Evolutionary conservation across 2,888 invertebrate species (phyloP).

Genomic region (Melieria crassipennis): DNA sequence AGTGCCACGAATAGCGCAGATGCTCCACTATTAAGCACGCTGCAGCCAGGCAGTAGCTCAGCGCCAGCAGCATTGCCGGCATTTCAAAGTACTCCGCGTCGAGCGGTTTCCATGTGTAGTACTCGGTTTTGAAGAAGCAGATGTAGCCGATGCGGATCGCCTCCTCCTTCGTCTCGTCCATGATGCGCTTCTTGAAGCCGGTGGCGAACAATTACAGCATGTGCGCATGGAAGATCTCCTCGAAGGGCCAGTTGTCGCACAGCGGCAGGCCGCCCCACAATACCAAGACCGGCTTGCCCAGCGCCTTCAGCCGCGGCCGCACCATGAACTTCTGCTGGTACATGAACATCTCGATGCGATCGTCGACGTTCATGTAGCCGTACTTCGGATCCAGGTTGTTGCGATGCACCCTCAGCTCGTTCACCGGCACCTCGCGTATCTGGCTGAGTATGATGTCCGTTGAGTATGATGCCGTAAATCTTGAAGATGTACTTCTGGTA

Average conservation of each 20-base stretch:
- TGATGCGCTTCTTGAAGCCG: conserved; percentile 29
- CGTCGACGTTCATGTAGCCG: conserved; percentile 31
- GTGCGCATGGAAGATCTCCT: conserved; percentile 32
- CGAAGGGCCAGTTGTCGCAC: conserved; percentile 40
- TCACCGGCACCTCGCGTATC: background rate
- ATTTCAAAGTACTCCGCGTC: conserved; percentile 30
- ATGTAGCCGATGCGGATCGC: conserved; percentile 40
- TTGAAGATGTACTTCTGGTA: conserved; percentile 3
- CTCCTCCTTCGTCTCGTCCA: conserved; percentile 30
- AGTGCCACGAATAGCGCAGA: too few relatives aligned
- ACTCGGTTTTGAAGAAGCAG: conserved; percentile 21
- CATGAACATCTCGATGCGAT: conserved; percentile 42
- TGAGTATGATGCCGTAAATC: conserved; percentile 11
- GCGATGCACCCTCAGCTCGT: conserved; percentile 17
- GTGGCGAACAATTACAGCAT: conserved; percentile 23
- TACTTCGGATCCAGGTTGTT: conserved; percentile 32
- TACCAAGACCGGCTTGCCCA: conserved; percentile 32
- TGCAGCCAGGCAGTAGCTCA: background rate
- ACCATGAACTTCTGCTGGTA: conserved; percentile 45
- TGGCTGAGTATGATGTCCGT: background rate
- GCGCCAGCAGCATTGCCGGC: background rate
- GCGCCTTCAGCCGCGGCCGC: conserved; percentile 35
- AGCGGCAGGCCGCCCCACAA: conserved; percentile 42
- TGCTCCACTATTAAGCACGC: too few relatives aligned
- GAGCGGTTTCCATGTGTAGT: conserved; percentile 26